phyloP scores from a whole-genome alignment of 2,113 vertebrate species.

The Hepsetus odoe region DNA sequence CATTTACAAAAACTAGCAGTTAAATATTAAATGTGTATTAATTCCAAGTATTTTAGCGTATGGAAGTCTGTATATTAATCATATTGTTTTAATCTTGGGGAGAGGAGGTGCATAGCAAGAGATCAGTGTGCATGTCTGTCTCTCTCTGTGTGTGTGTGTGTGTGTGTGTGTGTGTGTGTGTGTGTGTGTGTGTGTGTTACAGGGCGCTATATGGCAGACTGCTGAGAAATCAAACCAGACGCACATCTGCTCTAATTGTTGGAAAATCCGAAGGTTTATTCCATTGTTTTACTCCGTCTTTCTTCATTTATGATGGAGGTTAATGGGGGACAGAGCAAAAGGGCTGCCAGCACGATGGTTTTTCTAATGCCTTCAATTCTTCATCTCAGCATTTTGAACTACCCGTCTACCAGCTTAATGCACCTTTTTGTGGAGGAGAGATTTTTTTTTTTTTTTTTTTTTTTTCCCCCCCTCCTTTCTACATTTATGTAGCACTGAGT shows the following conservation, averaged over 20 bases:
- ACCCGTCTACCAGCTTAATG: slow-evolving; percentile 63
- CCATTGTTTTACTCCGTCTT: slow-evolving; percentile 30
- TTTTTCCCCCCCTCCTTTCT: slow-evolving; percentile 61
- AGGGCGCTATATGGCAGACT: slow-evolving; percentile 98
- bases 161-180: slow-evolving; percentile 8
- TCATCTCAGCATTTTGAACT: slow-evolving; percentile 71
- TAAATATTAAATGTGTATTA: no score
- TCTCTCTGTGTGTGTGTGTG: no score
- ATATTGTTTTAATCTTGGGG: background rate
- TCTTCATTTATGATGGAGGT: slow-evolving; percentile 16
- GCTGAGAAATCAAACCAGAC: slow-evolving; percentile 74
- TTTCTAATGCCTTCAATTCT: slow-evolving; percentile 44
- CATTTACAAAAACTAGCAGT: no score
- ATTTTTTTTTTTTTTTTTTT: slow-evolving; percentile 63
- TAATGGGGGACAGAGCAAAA: slow-evolving; percentile 26
- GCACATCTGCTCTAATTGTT: slow-evolving; percentile 55
- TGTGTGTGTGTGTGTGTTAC: slow-evolving; percentile 65
- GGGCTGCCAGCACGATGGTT: slow-evolving; percentile 36
- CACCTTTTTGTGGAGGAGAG: slow-evolving; percentile 68
- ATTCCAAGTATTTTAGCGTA: no score
- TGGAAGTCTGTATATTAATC: no score
- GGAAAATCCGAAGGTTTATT: slow-evolving; percentile 52
- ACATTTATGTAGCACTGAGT: slow-evolving; percentile 91
- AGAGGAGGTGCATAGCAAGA: background rate
- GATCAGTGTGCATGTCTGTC: no score